Percentiles rank a stretch among this genome's conserved stretches.
Evolutionary conservation across 2,113 vertebrate species (phyloP).

Genomic region (Anarrhichthys ocellatus): DNA sequence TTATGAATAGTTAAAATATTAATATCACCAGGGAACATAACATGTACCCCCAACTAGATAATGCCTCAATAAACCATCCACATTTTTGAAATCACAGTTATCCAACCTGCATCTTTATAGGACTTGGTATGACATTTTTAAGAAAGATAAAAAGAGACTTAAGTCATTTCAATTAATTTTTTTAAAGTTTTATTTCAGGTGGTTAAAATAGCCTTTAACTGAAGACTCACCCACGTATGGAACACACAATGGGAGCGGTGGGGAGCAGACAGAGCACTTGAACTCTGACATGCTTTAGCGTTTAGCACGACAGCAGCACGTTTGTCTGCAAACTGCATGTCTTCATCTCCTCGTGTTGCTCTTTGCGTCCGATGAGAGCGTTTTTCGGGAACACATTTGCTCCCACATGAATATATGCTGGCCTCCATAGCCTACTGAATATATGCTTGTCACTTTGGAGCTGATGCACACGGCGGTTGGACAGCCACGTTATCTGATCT

Average conservation of each 20-base stretch:
- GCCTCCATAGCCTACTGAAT: background rate
- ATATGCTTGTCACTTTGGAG: background rate
- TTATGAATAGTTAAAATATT: too few relatives aligned
- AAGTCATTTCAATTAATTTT: background rate
- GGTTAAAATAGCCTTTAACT: background rate
- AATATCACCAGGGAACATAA: background rate
- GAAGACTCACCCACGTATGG: slow-evolving; percentile 9
- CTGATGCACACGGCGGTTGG: background rate
- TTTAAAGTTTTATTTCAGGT: background rate
- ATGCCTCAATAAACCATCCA: background rate
- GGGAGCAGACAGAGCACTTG: slow-evolving; percentile 11
- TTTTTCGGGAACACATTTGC: background rate
- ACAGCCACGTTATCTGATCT: slow-evolving; percentile 5
- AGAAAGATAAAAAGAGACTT: background rate
- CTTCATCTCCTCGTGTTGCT: background rate
- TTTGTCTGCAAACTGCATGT: slow-evolving; percentile 17
- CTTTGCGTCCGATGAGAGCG: background rate
- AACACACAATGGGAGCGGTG: slow-evolving; percentile 2
- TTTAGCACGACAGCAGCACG: slow-evolving; percentile 28
- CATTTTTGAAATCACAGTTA: too few relatives aligned
- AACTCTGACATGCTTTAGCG: slow-evolving; percentile 50
- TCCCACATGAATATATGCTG: background rate
- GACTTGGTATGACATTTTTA: background rate
- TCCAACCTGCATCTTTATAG: background rate
- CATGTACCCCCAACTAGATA: background rate